Conservation (phyloP, 2,888 invertebrate species). For the Strigamia maritima region DNA sequence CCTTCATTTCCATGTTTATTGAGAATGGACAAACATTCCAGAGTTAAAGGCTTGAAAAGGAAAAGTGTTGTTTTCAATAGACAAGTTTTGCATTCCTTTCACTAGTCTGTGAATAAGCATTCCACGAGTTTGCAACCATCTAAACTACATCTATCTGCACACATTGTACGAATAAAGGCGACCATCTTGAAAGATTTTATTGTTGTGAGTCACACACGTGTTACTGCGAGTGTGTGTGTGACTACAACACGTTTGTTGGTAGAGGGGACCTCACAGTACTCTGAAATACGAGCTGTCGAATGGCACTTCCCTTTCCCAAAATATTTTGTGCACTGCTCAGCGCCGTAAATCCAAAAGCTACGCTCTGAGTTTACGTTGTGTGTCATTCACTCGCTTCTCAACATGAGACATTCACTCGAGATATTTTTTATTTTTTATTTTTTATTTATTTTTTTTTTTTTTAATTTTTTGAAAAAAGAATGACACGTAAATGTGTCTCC, state of each 20-base stretch:
- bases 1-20: constrained; percentile 39
- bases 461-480: not conserved
- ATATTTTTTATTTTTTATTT: not conserved
- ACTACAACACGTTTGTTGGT: not conserved
- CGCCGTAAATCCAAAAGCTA: constrained; percentile 33
- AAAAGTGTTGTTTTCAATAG: constrained; percentile 25
- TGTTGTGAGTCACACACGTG: not conserved
- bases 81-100: constrained; percentile 24
- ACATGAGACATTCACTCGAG: not conserved
- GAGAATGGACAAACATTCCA: constrained; percentile 36
- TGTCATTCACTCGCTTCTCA: constrained; percentile 33
- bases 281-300: constrained; percentile 38
- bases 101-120: not conserved
- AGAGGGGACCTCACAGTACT: not conserved
- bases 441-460: not conserved
- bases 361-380: constrained; percentile 5
- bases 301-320: constrained; percentile 39
- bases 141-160: too few relatives aligned
- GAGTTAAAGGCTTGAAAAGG: not conserved
- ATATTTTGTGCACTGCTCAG: constrained; percentile 38
- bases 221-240: not conserved
- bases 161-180: not conserved
- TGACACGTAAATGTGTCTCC: constrained; percentile 1
- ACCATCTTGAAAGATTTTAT: not conserved
- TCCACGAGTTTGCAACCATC: not conserved